These are phyloP conservation scores for Sthenelais limicola DNA, from an alignment of 2,888 invertebrate genomes.

Conservation along the genomic window DNA sequence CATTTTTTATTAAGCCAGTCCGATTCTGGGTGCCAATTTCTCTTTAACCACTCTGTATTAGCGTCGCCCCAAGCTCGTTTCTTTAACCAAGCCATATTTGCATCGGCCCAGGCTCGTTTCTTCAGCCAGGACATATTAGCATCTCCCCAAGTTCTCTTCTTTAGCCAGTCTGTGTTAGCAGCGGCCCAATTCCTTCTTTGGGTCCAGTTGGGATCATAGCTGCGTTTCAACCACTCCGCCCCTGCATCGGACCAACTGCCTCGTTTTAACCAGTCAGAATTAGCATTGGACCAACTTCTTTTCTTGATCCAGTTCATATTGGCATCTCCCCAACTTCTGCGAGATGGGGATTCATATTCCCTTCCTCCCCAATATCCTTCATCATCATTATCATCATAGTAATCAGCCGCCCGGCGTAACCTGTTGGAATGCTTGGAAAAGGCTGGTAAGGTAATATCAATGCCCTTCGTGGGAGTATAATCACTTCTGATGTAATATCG, in stretches of 20 bases:
- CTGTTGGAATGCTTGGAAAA: neutral
- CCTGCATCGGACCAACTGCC: neutral
- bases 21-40: conserved; percentile 6
- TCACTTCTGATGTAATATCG: neutral
- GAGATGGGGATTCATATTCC: too few relatives aligned
- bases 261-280: conserved; percentile 45
- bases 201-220: conserved; percentile 14
- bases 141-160: conserved; percentile 41
- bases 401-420: conserved; percentile 1
- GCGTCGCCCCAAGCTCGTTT: conserved; percentile 46
- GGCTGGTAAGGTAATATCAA: neutral
- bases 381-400: neutral
- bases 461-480: neutral
- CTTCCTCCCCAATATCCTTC: neutral
- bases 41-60: conserved; percentile 47
- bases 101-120: conserved; percentile 34
- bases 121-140: conserved; percentile 40
- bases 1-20: conserved; percentile 32
- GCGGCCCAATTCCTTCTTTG: conserved; percentile 38
- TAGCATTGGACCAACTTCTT: conserved; percentile 38
- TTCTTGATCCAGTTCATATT: conserved; percentile 45
- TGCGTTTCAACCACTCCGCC: conserved; percentile 21
- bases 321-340: conserved; percentile 43
- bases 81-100: conserved; percentile 42
- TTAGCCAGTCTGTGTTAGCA: conserved; percentile 42